phyloP scores from a whole-genome alignment of 2,113 vertebrate species.

The Syngnathoides biaculeatus region DNA sequence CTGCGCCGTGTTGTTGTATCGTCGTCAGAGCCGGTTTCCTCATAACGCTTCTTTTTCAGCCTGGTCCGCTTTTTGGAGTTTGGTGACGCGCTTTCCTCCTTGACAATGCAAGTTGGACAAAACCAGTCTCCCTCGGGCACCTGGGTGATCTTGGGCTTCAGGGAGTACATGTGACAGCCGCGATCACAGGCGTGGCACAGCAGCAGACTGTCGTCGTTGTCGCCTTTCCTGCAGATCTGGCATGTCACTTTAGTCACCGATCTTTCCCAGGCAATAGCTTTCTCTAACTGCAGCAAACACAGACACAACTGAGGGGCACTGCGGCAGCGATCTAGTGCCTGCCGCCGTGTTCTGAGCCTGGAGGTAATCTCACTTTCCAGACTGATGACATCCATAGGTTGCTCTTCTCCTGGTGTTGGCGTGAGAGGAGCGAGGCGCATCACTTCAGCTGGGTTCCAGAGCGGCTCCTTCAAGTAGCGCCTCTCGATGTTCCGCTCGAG shows the following conservation, averaged over 20 bases:
- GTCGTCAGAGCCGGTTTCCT: slow-evolving; percentile 72
- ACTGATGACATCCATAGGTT: slow-evolving; percentile 73
- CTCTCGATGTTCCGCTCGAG: slow-evolving; percentile 91
- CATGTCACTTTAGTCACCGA: slow-evolving; percentile 93
- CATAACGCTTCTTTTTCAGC: slow-evolving; percentile 77
- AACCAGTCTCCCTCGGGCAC: slow-evolving; percentile 97
- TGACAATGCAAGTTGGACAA: slow-evolving; percentile 83
- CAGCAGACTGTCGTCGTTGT: slow-evolving; percentile 89
- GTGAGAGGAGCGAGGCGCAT: slow-evolving; percentile 80
- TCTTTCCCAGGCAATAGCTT: slow-evolving; percentile 93
- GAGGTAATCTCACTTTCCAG: slow-evolving; percentile 88
- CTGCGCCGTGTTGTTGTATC: slow-evolving; percentile 53
- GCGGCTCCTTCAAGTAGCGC: slow-evolving; percentile 89
- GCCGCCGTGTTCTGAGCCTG: slow-evolving; percentile 85
- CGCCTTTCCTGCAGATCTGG: slow-evolving; percentile 89
- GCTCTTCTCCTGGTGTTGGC: slow-evolving; percentile 66
- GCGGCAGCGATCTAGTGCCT: slow-evolving; percentile 86
- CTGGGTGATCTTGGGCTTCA: slow-evolving; percentile 85
- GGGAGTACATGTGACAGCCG: slow-evolving; percentile 96
- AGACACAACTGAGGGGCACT: slow-evolving; percentile 88
- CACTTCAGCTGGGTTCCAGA: slow-evolving; percentile 87
- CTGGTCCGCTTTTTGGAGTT: slow-evolving; percentile 66
- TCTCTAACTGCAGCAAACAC: slow-evolving; percentile 87
- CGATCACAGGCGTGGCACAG: slow-evolving; percentile 93
- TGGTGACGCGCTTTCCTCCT: slow-evolving; percentile 67